Base-by-base conservation (phyloP, 2,888 invertebrate species). In the Hofmannophila pseudospretella region DNA sequence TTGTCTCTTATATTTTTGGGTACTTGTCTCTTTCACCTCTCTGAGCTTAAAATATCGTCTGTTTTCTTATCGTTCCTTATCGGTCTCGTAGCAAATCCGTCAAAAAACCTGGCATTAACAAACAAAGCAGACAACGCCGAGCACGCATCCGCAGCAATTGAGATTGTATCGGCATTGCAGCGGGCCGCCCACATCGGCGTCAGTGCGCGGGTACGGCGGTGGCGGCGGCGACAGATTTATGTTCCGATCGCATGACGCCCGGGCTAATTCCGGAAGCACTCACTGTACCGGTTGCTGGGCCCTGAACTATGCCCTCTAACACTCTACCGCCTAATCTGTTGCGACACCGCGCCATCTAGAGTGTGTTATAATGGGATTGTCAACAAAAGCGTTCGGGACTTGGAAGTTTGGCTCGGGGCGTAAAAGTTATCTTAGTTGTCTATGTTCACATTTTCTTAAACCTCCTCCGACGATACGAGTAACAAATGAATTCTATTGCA, bases 181-280 rank as follows among this genome's bases (percentile, higher is more conserved):
- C 42, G 41, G n/a, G 42, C 57, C 65, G 52, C 61, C 63, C 54
- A 58, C 66, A 44, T 52, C 41, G 46, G 51, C 39, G 53, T 41
- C 40, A 37, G 43, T 39, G 38, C 39, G 47, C 42, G 45, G 51
- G 50, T 33, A 41, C 37, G 38, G 44, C 48, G 51, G n/a, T 5
- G 42, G 49, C 20, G 32, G 56, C 52, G 64, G 55, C 61, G 74
- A 74, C 67, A 70, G 71, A 79, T 82, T 80, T 78, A 82, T 77
- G 69, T 45, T 54, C 43, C 51, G 63, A 74, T 81, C 59, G 71
- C 74, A 73, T 76, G 72, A 62, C 66, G 67, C 58, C 54, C 49
- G 58, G 60, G 52, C 64, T 66, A 67, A 70, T 69, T 72, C 72
- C 61, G 67, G 67, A 72, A 72, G 55, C 64, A 59, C 58, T 73